A percentile compares a stretch with the other conserved stretches of the same genome.
These are phyloP conservation scores for Tupiocoris notatus DNA, from an alignment of 2,888 invertebrate genomes.

Conservation along the genomic window DNA sequence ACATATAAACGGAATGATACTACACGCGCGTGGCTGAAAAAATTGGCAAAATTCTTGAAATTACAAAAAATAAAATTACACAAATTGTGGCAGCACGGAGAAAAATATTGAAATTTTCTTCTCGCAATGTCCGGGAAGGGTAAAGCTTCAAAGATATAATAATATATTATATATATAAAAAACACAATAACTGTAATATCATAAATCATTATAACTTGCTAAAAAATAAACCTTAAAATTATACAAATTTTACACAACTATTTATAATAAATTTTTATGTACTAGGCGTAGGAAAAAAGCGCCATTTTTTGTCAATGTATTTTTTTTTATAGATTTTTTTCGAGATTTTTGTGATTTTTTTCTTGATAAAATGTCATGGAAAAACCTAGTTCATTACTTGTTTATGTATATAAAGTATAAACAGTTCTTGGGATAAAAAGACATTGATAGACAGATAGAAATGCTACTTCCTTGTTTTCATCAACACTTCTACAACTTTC, in stretches of 20 bases:
- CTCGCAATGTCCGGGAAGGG: conserved; percentile 8
- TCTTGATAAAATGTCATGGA: conserved; percentile 24
- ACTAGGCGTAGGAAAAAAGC: conserved; percentile 42
- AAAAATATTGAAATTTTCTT: neutral
- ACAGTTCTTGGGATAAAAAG: conserved; percentile 38
- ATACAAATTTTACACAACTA: conserved; percentile 44
- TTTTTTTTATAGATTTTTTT: conserved; percentile 9
- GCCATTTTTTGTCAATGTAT: conserved; percentile 25
- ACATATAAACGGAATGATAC: neutral
- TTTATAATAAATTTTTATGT: conserved; percentile 42
- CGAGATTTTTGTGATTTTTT: conserved; percentile 8
- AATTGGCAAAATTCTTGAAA: neutral
- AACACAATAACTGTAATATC: conserved; percentile 40
- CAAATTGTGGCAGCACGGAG: neutral
- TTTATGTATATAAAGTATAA: conserved; percentile 34
- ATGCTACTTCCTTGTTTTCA: conserved; percentile 20
- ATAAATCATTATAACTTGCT: conserved; percentile 35
- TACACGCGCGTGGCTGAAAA: neutral
- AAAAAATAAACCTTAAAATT: conserved; percentile 42
- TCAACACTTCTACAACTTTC: neutral
- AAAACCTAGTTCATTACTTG: conserved; percentile 28
- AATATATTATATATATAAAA: conserved; percentile 43
- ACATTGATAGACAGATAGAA: conserved; percentile 41
- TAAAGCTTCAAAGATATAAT: conserved; percentile 42
- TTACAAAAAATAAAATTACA: neutral